Evolutionary conservation across 2,797 vertebrate species (phyloP).

Genomic region (Sphenodon punctatus): DNA sequence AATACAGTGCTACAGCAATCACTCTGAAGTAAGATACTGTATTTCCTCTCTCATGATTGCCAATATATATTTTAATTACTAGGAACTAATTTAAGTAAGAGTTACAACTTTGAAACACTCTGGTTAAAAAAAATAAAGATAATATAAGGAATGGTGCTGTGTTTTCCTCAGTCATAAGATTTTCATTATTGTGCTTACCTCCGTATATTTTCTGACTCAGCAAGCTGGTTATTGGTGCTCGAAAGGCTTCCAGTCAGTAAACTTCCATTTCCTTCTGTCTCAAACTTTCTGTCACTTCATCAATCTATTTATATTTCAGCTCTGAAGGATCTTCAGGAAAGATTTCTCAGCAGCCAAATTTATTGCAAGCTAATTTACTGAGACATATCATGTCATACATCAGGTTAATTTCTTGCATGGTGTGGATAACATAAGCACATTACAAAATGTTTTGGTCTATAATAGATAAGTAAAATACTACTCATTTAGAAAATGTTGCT

Average conservation of each 20-base stretch:
- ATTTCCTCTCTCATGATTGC: neutral
- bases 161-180: neutral
- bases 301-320: neutral
- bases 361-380: constrained; percentile 1
- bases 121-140: neutral
- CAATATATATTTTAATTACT: neutral
- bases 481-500: neutral
- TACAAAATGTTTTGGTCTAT: neutral
- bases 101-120: neutral
- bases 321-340: neutral
- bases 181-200: neutral
- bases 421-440: neutral
- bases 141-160: neutral
- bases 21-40: neutral
- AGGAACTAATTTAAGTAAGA: neutral
- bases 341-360: neutral
- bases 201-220: neutral
- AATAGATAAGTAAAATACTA: neutral
- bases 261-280: neutral
- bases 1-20: too few relatives aligned
- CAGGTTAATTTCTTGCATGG: neutral
- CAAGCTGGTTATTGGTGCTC: neutral
- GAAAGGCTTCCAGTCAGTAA: neutral
- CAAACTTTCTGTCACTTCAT: neutral
- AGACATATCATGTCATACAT: neutral